Evolutionary conservation across 2,797 vertebrate species (phyloP).

Genomic region (Nannoperca obscura): DNA sequence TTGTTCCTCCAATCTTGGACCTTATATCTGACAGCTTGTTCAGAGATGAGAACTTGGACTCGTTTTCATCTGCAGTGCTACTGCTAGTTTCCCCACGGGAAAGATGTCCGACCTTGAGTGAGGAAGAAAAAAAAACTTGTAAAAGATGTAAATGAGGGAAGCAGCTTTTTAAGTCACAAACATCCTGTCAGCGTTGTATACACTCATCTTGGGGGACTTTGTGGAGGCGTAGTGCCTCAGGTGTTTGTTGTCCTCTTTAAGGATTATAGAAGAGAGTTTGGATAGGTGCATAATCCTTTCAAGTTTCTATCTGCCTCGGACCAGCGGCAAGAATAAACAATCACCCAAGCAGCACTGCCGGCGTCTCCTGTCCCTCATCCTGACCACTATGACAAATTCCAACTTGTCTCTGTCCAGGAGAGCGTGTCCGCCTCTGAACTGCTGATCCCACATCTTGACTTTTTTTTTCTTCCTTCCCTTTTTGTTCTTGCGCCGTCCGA

Average conservation of each 20-base stretch:
- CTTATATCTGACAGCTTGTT: slow-evolving; percentile 40
- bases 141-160: slow-evolving; percentile 66
- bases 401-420: slow-evolving; percentile 41
- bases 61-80: slow-evolving; percentile 35
- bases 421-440: slow-evolving; percentile 57
- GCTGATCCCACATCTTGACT: slow-evolving; percentile 45
- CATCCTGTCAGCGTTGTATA: slow-evolving; percentile 44
- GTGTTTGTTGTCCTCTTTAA: slow-evolving; percentile 74
- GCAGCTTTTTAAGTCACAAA: slow-evolving; percentile 47
- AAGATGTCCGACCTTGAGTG: slow-evolving; percentile 62
- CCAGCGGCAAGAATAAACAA: slow-evolving; percentile 45
- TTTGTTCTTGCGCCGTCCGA: slow-evolving; percentile 29
- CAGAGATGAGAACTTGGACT: slow-evolving; percentile 28
- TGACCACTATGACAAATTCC: slow-evolving; percentile 40
- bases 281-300: slow-evolving; percentile 61
- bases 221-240: slow-evolving; percentile 60
- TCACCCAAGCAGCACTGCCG: not conserved
- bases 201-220: slow-evolving; percentile 54
- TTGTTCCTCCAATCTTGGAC: slow-evolving; percentile 9
- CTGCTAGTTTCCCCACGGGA: slow-evolving; percentile 33
- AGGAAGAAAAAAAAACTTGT: slow-evolving; percentile 24
- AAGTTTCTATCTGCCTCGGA: slow-evolving; percentile 46
- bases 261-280: slow-evolving; percentile 64
- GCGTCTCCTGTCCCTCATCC: slow-evolving; percentile 10
- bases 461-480: slow-evolving; percentile 14